A percentile compares a stretch with the other conserved stretches of the same genome.
Evolutionary conservation across 1,140 invertebrate genomes (phyloP).

Genomic region (Euschistus heros): DNA sequence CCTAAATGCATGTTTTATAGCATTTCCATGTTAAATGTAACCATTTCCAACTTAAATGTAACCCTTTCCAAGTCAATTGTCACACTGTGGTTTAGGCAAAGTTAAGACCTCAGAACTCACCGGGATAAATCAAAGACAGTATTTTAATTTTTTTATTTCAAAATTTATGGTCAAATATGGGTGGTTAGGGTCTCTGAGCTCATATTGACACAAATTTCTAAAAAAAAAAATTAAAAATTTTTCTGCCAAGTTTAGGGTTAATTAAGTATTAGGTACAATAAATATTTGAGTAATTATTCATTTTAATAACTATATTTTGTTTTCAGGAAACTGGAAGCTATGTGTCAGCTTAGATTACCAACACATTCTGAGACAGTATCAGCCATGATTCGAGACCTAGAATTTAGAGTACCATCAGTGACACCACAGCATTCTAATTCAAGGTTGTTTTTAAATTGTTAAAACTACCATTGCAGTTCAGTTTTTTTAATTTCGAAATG

Average conservation of each 20-base stretch:
- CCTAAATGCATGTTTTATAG: no score
- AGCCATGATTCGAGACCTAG: conserved; percentile 43
- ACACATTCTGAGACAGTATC: conserved; percentile 40
- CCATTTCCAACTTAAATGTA: no score
- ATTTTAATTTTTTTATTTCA: no score
- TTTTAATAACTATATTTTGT: not conserved
- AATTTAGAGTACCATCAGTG: conserved; percentile 32
- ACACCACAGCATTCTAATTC: not conserved
- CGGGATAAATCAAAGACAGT: no score
- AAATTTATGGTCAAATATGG: no score
- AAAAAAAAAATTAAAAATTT: not conserved
- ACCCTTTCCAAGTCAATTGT: no score
- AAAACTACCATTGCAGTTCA: not conserved
- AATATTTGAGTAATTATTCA: not conserved
- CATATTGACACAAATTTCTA: no score
- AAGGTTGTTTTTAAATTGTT: not conserved
- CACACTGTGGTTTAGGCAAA: no score
- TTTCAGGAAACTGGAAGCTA: conserved; percentile 31
- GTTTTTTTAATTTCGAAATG: not conserved
- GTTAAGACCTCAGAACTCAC: no score
- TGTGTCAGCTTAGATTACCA: conserved; percentile 39
- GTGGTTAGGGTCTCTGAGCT: no score
- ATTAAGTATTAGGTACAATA: not conserved
- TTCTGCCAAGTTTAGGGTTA: not conserved
- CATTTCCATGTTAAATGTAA: no score